A percentile compares a stretch with the other conserved stretches of the same genome.
These are phyloP conservation scores for Helicoverpa armigera DNA, from an alignment of 1,140 invertebrate genomes.

Conservation along the genomic window DNA sequence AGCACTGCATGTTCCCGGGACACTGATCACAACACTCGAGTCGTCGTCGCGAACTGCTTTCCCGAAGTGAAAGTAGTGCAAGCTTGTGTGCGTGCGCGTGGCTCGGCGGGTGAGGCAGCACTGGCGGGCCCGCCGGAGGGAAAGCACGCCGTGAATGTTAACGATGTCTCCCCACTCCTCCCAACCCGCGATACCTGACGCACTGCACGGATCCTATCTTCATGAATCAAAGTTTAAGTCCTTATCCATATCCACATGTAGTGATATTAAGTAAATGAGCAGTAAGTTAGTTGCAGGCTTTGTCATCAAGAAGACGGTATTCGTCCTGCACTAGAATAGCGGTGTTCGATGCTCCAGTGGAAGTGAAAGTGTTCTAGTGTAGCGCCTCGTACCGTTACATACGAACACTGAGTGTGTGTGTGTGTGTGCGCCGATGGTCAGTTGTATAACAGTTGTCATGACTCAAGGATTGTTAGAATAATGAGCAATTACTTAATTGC, in stretches of 20 bases:
- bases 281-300: neutral
- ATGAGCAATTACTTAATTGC: neutral
- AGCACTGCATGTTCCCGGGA: constrained; percentile 41
- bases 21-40: neutral
- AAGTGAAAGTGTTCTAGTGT: no score
- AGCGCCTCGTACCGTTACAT: no score
- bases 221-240: no score
- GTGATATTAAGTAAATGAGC: neutral
- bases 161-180: neutral
- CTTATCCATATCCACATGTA: neutral
- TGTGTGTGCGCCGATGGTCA: neutral
- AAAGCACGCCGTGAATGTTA: constrained; percentile 52
- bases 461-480: neutral
- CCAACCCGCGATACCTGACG: neutral
- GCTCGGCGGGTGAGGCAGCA: neutral
- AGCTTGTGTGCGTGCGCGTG: neutral
- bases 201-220: neutral
- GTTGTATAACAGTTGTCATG: neutral
- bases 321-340: no score
- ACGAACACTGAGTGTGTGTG: no score
- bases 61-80: no score
- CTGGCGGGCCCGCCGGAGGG: constrained; percentile 16
- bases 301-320: neutral
- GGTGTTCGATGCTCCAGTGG: no score
- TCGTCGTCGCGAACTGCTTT: neutral